phyloP scores from a whole-genome alignment of 2,888 invertebrate species.

The Diloba caeruleocephala region DNA sequence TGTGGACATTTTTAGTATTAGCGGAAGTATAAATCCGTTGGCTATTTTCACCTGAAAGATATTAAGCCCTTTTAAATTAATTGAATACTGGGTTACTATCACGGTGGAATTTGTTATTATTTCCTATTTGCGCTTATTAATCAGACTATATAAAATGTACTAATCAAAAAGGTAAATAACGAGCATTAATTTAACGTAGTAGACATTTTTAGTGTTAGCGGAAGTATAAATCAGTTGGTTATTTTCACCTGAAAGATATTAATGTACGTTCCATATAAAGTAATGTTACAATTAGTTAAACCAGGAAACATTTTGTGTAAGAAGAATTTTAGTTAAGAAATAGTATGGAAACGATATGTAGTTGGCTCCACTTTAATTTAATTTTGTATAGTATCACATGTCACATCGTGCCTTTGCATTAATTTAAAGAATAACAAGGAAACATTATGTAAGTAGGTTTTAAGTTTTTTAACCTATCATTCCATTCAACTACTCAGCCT shows the following conservation, averaged over 20 bases:
- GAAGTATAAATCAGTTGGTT: background rate
- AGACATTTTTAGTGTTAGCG: background rate
- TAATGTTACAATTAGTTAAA: slow-evolving; percentile 6
- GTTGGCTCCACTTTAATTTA: slow-evolving; percentile 1
- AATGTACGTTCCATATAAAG: slow-evolving; percentile 1
- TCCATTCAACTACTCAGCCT: no score
- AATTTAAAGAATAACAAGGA: no score
- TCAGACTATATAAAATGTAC: no score
- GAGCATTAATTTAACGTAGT: background rate
- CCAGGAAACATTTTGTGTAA: background rate
- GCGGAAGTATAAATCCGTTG: background rate
- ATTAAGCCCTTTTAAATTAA: no score
- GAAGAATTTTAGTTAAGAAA: no score
- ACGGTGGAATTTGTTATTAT: no score
- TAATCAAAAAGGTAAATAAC: background rate
- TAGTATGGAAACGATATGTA: background rate
- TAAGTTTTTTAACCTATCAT: no score
- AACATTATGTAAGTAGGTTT: no score
- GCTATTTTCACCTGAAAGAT: background rate
- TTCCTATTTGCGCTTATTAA: no score
- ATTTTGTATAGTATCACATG: background rate
- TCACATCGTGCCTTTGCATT: no score
- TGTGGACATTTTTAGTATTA: background rate
- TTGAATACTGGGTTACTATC: no score
- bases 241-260: background rate